A percentile compares a stretch with the other conserved stretches of the same genome.
Evolutionary conservation across 2,888 invertebrate species (phyloP).

Genomic region (Drosophila koepferae): DNA sequence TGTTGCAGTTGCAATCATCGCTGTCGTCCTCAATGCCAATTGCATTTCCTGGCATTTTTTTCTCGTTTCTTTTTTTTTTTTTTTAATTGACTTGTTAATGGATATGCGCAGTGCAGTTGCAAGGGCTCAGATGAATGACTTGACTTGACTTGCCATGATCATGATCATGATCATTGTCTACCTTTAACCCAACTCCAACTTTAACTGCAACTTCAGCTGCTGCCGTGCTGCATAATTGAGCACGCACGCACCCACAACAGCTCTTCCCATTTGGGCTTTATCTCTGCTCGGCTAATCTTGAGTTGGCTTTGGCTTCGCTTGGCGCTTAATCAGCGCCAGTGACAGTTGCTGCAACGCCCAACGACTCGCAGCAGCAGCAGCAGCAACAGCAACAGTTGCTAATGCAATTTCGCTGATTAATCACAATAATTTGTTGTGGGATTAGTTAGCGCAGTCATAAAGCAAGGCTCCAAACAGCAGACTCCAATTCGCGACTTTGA

Average conservation of each 20-base stretch:
- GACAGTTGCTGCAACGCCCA: slow-evolving; percentile 79
- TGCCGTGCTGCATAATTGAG: slow-evolving; percentile 69
- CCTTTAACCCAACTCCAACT: slow-evolving; percentile 42
- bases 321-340: slow-evolving; percentile 77
- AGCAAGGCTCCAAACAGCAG: slow-evolving; percentile 30
- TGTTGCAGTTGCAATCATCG: slow-evolving; percentile 23
- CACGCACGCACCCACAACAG: slow-evolving; percentile 76
- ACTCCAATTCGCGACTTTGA: neutral
- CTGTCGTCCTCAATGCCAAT: slow-evolving; percentile 22
- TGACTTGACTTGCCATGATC: slow-evolving; percentile 40
- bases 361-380: neutral
- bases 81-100: slow-evolving; percentile 81
- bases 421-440: slow-evolving; percentile 81
- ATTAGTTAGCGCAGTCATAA: slow-evolving; percentile 69
- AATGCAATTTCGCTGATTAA: slow-evolving; percentile 81
- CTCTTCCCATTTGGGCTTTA: slow-evolving; percentile 36
- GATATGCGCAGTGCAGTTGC: slow-evolving; percentile 29
- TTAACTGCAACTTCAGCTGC: slow-evolving; percentile 6
- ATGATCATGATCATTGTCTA: slow-evolving; percentile 17
- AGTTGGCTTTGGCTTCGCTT: slow-evolving; percentile 25
- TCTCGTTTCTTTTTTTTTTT: neutral
- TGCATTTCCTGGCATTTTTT: slow-evolving; percentile 69
- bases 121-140: slow-evolving; percentile 49
- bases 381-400: slow-evolving; percentile 51
- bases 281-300: slow-evolving; percentile 61